phyloP scores from a whole-genome alignment of 1,140 invertebrate species.

The Ostrea edulis region DNA sequence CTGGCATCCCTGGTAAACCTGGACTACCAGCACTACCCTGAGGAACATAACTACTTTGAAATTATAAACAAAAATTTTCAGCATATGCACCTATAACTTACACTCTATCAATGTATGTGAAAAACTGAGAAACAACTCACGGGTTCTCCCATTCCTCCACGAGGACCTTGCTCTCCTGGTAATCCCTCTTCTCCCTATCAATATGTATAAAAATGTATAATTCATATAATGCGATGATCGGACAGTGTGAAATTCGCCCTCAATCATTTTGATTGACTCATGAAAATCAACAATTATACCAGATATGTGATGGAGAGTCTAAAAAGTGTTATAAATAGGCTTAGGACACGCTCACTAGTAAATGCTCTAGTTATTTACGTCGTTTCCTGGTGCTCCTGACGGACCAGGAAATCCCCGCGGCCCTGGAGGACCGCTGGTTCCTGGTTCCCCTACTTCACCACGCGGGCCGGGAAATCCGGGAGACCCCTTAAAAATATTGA shows the following conservation, averaged over 20 bases:
- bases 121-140: constrained; percentile 61
- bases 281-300: too few relatives aligned
- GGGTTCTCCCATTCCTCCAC: constrained; percentile 65
- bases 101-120: background rate
- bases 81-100: background rate
- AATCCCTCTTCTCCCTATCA: constrained; percentile 73
- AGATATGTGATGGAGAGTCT: too few relatives aligned
- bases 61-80: background rate
- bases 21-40: constrained; percentile 68
- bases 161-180: constrained; percentile 72
- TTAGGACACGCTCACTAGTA: too few relatives aligned
- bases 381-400: constrained; percentile 62
- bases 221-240: too few relatives aligned
- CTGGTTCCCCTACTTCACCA: constrained; percentile 72
- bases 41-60: background rate
- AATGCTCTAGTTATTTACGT: constrained; percentile 59
- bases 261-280: too few relatives aligned
- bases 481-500: constrained; percentile 64
- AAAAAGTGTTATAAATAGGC: too few relatives aligned
- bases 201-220: background rate
- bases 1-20: constrained; percentile 72
- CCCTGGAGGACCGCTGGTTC: constrained; percentile 71
- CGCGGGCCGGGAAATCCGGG: constrained; percentile 70
- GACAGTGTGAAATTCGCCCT: too few relatives aligned
- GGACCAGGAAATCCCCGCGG: constrained; percentile 71